A percentile compares a stretch with the other conserved stretches of the same genome.
phyloP scores from a whole-genome alignment of 2,797 vertebrate species.

The Spondyliosoma cantharus region DNA sequence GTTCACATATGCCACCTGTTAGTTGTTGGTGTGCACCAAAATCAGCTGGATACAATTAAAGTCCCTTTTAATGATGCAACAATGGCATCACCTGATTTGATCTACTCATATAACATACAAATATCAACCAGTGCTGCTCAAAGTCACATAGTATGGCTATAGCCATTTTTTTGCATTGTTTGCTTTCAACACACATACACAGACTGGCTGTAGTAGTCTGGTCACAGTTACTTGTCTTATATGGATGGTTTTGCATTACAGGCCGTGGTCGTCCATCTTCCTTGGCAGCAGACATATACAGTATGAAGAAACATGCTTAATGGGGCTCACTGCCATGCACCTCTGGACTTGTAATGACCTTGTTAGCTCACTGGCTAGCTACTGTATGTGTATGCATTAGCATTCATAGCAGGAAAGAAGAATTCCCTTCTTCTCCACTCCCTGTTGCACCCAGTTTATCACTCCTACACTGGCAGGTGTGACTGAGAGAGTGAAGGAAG shows the following conservation, averaged over 20 bases:
- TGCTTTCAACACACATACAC: neutral
- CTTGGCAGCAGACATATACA: conserved; percentile 42
- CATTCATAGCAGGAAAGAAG: conserved; percentile 56
- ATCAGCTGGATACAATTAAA: too few species aligned
- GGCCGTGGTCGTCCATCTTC: conserved; percentile 37
- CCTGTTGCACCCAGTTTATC: conserved; percentile 68
- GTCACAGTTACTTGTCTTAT: conserved; percentile 6
- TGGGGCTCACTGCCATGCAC: conserved; percentile 44
- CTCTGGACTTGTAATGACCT: conserved; percentile 68
- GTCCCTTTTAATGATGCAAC: too few species aligned
- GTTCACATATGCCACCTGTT: too few species aligned
- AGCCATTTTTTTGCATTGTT: neutral
- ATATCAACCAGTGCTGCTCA: neutral
- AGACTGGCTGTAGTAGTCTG: neutral
- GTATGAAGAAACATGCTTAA: conserved; percentile 50
- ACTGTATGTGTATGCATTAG: conserved; percentile 57
- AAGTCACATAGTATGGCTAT: neutral
- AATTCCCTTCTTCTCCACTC: conserved; percentile 41
- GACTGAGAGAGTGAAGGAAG: conserved; percentile 59
- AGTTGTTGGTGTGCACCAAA: too few species aligned
- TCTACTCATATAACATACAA: neutral
- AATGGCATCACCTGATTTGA: neutral
- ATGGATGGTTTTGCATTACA: conserved; percentile 30
- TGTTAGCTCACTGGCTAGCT: conserved; percentile 60
- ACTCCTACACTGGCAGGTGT: conserved; percentile 72